Evolutionary conservation across 2,797 vertebrate species (phyloP), one percentile per base, ranked within the genome.

Genomic region (Enteromius radiatus): DNA sequence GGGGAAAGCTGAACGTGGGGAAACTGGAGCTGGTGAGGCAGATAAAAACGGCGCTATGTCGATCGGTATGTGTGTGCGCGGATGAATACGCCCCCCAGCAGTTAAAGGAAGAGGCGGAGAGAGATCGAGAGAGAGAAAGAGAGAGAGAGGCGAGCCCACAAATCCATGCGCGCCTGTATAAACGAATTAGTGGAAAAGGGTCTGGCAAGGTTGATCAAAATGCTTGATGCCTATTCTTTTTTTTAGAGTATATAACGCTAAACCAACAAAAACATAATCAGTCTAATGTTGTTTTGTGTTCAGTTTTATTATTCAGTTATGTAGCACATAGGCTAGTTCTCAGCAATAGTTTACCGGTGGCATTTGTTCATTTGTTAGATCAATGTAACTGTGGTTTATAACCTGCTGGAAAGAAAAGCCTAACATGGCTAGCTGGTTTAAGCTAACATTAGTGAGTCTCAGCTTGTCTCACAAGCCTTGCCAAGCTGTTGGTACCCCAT

Each of bases 31-130:
- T 87, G 80, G 83, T 76, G 80, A 76, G 80, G 79, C 67, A 76
- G 85, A 84, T 82, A 83, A 84, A 86, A 87, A 84, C 74, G 70
- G 83, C 83, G 73, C 76, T 83, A 54, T 49, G 80, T 73, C 31
- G 56, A 76, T 83, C 74, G 69, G 54, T 82, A 38, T 84, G 78
- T 82, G 77, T 68, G 76, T 43, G 70, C 23, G 77, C 76, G 76
- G 64, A 77, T 63, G 81, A 69, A 79, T 80, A 82, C 86, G 73
- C 71, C 76, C 80, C 67, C 80, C 74, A 56, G 76, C 64, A 65
- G 71, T 36, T 67, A 79, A 38, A 82, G 70, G 71, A 73, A 84
- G 80, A 84, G 85, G 83, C 69, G 83, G 85, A 17, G 63, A 64
- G 76, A 78, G 31, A 71, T 43, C 19, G 49, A 41, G 33, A 73